phyloP scores from a whole-genome alignment of 1,140 invertebrate genomes.

The Bombus waltoni region DNA sequence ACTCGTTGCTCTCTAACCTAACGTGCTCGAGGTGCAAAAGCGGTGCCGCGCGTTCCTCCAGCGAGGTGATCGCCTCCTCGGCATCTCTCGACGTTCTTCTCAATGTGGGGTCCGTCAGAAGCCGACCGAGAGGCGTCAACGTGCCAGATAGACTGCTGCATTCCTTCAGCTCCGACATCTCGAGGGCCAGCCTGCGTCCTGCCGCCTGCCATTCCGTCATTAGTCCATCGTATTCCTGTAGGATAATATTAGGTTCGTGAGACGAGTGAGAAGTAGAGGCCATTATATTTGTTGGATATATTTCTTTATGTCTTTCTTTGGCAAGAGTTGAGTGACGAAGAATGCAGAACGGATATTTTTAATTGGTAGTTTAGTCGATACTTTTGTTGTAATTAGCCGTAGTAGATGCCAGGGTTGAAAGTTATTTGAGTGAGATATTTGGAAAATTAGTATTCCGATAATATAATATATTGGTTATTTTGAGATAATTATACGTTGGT shows the following conservation, averaged over 20 bases:
- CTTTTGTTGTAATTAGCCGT: too few relatives aligned
- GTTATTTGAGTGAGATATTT: not conserved
- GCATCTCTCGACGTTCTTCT: conserved; percentile 79
- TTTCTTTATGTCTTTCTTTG: too few relatives aligned
- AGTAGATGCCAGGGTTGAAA: not conserved
- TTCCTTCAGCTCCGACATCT: conserved; percentile 81
- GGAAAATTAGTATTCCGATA: not conserved
- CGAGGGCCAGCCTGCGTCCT: conserved; percentile 79
- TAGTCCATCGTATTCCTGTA: conserved; percentile 79
- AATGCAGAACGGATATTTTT: too few relatives aligned
- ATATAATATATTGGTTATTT: too few relatives aligned
- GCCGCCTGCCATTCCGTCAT: conserved; percentile 81
- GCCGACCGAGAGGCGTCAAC: conserved; percentile 79
- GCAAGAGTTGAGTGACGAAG: too few relatives aligned
- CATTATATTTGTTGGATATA: too few relatives aligned
- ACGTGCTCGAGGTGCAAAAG: conserved; percentile 78
- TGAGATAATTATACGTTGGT: too few relatives aligned
- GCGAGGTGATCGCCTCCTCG: conserved; percentile 73
- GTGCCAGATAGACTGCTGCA: conserved; percentile 77
- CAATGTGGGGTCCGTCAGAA: conserved; percentile 78
- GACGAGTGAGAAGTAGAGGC: not conserved
- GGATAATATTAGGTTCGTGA: conserved; percentile 11
- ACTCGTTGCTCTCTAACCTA: conserved; percentile 63
- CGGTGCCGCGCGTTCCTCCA: conserved; percentile 78
- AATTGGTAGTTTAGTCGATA: too few relatives aligned